Evolutionary conservation across 2,113 vertebrate species (phyloP).

Genomic region (Bostrychus sinensis): DNA sequence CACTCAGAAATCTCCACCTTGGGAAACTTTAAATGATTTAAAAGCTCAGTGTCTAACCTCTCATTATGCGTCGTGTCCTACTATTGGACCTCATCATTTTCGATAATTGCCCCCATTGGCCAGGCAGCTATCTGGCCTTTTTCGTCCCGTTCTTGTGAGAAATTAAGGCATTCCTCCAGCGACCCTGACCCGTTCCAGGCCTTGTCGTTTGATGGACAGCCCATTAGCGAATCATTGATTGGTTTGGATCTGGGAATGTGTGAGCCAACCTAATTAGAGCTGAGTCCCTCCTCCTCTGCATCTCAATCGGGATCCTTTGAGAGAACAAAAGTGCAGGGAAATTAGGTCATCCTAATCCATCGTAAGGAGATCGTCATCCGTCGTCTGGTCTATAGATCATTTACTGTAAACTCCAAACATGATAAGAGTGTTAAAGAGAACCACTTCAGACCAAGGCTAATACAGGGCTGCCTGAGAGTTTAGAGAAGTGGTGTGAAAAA

Average conservation of each 20-base stretch:
- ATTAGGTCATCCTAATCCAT: slow-evolving; percentile 42
- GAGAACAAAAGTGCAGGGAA: slow-evolving; percentile 47
- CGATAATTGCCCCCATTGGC: slow-evolving; percentile 66
- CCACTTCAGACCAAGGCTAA: not conserved
- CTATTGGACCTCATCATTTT: slow-evolving; percentile 66
- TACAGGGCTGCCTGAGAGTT: too few species aligned
- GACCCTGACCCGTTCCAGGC: slow-evolving; percentile 71
- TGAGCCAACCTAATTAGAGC: slow-evolving; percentile 64
- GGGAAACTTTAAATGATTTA: slow-evolving; percentile 63
- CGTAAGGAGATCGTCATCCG: slow-evolving; percentile 21
- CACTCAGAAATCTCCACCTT: slow-evolving; percentile 36
- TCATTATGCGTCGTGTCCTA: slow-evolving; percentile 54
- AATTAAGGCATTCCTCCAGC: slow-evolving; percentile 63
- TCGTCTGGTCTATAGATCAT: not conserved
- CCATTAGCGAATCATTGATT: slow-evolving; percentile 75
- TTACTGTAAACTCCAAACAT: not conserved
- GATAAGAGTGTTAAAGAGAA: not conserved
- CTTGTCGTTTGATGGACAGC: slow-evolving; percentile 68
- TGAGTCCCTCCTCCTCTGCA: slow-evolving; percentile 60
- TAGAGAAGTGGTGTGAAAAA: too few species aligned
- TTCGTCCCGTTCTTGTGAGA: slow-evolving; percentile 58
- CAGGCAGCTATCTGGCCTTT: slow-evolving; percentile 42
- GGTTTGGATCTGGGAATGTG: slow-evolving; percentile 60
- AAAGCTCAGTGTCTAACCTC: slow-evolving; percentile 23
- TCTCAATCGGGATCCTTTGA: slow-evolving; percentile 58